Percentiles rank a stretch among this genome's conserved stretches.
Conservation (phyloP, 2,113 vertebrate species). For the Leiothrix lutea region DNA sequence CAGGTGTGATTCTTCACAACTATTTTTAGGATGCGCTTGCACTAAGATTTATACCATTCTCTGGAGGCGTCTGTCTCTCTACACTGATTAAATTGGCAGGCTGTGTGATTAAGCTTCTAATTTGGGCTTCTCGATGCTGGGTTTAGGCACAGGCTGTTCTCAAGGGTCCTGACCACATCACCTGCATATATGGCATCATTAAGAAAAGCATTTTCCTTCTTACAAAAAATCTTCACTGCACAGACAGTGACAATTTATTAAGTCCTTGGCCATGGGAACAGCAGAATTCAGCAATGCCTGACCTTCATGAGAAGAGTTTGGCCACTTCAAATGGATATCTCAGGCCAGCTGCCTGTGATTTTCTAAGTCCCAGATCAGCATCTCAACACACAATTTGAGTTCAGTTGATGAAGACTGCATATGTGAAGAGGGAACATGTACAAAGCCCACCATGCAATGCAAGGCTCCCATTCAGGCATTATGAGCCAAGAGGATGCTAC, state of each 20-base stretch:
- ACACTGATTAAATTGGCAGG: background rate
- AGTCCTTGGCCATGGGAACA: background rate
- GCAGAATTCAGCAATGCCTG: background rate
- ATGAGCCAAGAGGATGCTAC: background rate
- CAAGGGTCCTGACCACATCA: background rate
- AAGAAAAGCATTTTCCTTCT: background rate
- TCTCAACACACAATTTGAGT: background rate
- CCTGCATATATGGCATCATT: background rate
- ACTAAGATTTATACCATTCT: conserved; percentile 2
- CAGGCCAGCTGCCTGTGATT: background rate
- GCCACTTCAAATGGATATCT: background rate
- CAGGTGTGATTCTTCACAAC: background rate
- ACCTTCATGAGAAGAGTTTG: background rate
- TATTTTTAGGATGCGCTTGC: background rate
- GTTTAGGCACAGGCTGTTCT: conserved; percentile 18
- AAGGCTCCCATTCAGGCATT: background rate
- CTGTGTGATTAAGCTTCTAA: conserved; percentile 37
- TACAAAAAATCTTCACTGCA: background rate
- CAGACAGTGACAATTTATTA: background rate
- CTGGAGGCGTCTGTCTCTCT: conserved; percentile 7
- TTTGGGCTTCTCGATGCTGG: background rate
- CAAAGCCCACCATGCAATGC: fast-evolving
- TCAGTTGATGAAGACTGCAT: background rate
- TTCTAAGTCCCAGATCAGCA: background rate
- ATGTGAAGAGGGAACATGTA: background rate